These are phyloP conservation scores for Notarius lentiginosus DNA, from an alignment of 2,113 vertebrate genomes.

Conservation along the genomic window DNA sequence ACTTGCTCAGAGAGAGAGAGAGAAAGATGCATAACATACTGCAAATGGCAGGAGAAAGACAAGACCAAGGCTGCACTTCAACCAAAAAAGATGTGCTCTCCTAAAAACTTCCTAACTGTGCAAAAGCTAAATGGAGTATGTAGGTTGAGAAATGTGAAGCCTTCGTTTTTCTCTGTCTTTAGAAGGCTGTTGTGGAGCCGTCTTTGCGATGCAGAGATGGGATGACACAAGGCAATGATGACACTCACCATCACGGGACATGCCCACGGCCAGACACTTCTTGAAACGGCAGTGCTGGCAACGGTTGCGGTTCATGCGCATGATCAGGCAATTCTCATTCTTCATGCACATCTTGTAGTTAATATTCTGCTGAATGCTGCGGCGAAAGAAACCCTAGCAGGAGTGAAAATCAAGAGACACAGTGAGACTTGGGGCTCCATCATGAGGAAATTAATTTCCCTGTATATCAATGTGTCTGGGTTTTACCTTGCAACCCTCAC, in stretches of 20 bases:
- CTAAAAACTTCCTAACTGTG: conserved; percentile 43
- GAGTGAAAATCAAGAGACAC: conserved; percentile 13
- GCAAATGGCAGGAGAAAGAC: conserved; percentile 46
- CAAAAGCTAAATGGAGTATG: conserved; percentile 44
- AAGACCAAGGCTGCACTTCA: conserved; percentile 48
- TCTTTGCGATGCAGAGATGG: neutral
- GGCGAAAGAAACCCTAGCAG: conserved; percentile 77
- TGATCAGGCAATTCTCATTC: conserved; percentile 79
- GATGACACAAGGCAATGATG: conserved; percentile 1
- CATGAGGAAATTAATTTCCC: neutral
- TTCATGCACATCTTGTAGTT: conserved; percentile 83
- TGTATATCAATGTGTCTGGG: neutral
- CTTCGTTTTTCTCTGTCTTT: conserved; percentile 1
- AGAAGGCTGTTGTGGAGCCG: neutral
- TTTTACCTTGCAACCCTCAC: conserved; percentile 79
- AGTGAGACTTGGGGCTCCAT: neutral
- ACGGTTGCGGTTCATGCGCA: conserved; percentile 81
- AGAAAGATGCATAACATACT: conserved; percentile 42
- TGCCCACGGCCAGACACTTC: conserved; percentile 80
- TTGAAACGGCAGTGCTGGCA: conserved; percentile 82
- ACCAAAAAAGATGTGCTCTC: conserved; percentile 45
- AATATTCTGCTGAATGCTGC: conserved; percentile 82
- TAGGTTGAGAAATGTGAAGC: conserved; percentile 38
- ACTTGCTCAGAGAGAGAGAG: conserved; percentile 41
- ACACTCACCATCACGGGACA: conserved; percentile 80